These are phyloP conservation scores for Embidobia sp. DNA, from an alignment of 2,888 invertebrate genomes.

Conservation along the genomic window DNA sequence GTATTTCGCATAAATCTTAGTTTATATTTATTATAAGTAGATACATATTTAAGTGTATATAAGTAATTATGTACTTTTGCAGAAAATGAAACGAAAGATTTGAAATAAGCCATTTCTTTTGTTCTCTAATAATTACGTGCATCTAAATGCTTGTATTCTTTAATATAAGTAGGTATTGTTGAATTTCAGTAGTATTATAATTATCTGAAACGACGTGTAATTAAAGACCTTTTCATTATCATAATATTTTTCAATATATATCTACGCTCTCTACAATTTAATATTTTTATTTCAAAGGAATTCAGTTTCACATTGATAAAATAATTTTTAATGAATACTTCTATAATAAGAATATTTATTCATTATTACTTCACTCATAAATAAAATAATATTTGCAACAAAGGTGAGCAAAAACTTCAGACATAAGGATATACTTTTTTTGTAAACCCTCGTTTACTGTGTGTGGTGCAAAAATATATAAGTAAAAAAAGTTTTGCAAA, in stretches of 20 bases:
- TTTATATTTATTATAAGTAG: conserved; percentile 9
- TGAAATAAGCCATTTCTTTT: conserved; percentile 26
- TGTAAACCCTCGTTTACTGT: too few species aligned
- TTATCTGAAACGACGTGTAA: not conserved
- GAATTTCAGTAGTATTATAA: conserved; percentile 1
- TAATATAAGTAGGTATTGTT: conserved; percentile 16
- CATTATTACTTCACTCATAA: too few species aligned
- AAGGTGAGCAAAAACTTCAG: not conserved
- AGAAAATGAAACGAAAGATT: conserved; percentile 13
- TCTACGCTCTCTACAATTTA: too few species aligned
- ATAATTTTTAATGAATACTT: too few species aligned
- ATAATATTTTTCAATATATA: not conserved
- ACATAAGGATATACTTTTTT: not conserved
- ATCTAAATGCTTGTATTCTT: conserved; percentile 16
- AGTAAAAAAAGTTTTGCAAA: conserved; percentile 34
- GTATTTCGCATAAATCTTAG: conserved; percentile 6
- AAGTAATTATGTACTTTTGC: too few species aligned
- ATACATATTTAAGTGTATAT: too few species aligned
- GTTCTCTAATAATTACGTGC: conserved; percentile 14
- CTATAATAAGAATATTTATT: too few species aligned
- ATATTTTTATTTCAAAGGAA: too few species aligned
- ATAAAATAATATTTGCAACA: too few species aligned
- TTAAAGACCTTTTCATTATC: not conserved
- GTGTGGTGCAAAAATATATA: too few species aligned
- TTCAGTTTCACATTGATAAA: too few species aligned